Evolutionary conservation across 2,113 vertebrate species (phyloP), one percentile per base, ranked within the genome.

Genomic region (Mirounga angustirostris): DNA sequence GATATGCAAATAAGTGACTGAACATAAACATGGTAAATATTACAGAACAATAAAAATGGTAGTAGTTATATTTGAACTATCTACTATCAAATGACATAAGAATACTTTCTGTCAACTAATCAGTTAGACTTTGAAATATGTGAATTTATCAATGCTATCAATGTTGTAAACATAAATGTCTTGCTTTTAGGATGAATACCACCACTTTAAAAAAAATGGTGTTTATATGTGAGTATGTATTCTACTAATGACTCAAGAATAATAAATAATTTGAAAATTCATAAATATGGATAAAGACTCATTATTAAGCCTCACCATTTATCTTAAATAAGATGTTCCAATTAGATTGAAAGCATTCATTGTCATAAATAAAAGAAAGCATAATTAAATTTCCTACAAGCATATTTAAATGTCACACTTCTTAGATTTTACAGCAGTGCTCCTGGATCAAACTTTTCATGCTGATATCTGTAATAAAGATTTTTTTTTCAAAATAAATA

Each of bases 191-290:
- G 24, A 81, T 86, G 21, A 83, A 78, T 87, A n/a, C 5, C 16
- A 92, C 9, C 54, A 69, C 28, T 40, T 65, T 61, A 5, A 36
- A 52, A 67, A 14, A 94, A 58, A 24, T 28, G 2, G 22, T 59
- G 43, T 83, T 80, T 59, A 24, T 50, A 58, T 30, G 24, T 78
- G 22, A 43, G 28, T 59, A 36, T 92, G 4, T 58, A 33, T 89
- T 58, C 71, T 67, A 52, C 19, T 83, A 52, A 81, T 71, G 33
- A 79, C 46, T 87, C 15, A 74, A 14, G 40, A 93, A 50, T 80
- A 12, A 84, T 33, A 89, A 81, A 69, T 83, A 63, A 87, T 14
- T 84, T 81, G 14, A 87, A 89, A 94, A 94, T 91, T 82, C 16
- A 82, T 58, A 93, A 97, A 58, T 91, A 91, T 52, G 5, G n/a